phyloP scores from a whole-genome alignment of 2,113 vertebrate species.

The Hippocampus mohnikei region DNA sequence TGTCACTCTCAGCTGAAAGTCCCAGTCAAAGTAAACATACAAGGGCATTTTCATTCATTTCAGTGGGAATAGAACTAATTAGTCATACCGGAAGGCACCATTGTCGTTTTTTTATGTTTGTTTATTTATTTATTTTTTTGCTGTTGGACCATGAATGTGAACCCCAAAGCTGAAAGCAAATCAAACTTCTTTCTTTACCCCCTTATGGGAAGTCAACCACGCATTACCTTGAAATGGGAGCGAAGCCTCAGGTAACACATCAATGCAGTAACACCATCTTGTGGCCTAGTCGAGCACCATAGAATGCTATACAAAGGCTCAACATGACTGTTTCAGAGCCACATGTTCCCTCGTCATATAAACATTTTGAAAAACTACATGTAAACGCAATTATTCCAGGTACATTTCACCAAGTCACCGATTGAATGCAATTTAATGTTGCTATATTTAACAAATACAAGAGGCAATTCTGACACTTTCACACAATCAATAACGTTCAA shows the following conservation, averaged over 20 bases:
- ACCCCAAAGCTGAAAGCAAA: background rate
- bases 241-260: background rate
- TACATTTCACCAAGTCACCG: background rate
- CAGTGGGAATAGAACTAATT: no score
- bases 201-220: background rate
- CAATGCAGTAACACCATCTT: slow-evolving; percentile 47
- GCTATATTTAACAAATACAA: no score
- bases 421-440: no score
- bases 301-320: background rate
- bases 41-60: no score
- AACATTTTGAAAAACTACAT: background rate
- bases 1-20: no score
- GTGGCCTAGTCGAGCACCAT: slow-evolving; percentile 29
- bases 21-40: no score
- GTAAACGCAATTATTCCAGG: background rate
- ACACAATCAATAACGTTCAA: background rate
- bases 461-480: background rate
- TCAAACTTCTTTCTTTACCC: background rate
- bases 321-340: background rate
- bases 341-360: background rate
- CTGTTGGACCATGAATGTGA: no score
- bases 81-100: no score
- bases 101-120: background rate
- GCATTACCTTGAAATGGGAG: background rate
- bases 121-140: no score